A percentile compares a stretch with the other conserved stretches of the same genome.
These are phyloP conservation scores for Enteromius anoplus DNA, from an alignment of 2,797 vertebrate genomes.

Conservation along the genomic window DNA sequence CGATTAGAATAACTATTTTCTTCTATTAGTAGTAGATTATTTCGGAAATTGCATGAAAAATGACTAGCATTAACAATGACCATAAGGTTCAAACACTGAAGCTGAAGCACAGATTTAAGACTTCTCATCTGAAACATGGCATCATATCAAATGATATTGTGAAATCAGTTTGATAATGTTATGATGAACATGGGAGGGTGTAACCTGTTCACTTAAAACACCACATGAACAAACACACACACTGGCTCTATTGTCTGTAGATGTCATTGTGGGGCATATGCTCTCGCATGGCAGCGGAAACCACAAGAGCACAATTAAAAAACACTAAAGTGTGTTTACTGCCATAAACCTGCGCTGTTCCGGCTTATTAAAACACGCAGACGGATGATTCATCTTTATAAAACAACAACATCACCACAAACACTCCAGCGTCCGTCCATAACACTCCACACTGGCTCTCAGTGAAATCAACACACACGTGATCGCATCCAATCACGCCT, in stretches of 20 bases:
- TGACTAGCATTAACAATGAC: not conserved
- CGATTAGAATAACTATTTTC: not conserved
- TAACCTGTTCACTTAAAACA: not conserved
- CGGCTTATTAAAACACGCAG: constrained; percentile 54
- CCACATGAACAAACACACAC: not conserved
- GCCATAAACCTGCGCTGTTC: constrained; percentile 51
- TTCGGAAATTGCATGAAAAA: not conserved
- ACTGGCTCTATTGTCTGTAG: constrained; percentile 56
- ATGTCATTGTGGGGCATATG: constrained; percentile 58
- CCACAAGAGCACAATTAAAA: constrained; percentile 55
- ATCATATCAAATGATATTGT: not conserved
- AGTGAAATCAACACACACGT: not conserved
- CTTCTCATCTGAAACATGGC: not conserved
- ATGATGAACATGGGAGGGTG: not conserved
- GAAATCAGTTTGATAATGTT: not conserved
- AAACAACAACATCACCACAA: constrained; percentile 40
- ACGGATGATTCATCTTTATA: constrained; percentile 51
- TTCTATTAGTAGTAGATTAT: not conserved
- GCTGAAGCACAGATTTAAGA: not conserved
- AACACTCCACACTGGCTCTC: not conserved
- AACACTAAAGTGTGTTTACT: constrained; percentile 55
- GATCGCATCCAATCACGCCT: not conserved
- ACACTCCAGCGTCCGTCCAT: constrained; percentile 6
- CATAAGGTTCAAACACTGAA: not conserved
- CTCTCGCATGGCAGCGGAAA: constrained; percentile 41